These are phyloP conservation scores for Nycticebus coucang DNA, from an alignment of 2,113 vertebrate species.

Conservation along the genomic window DNA sequence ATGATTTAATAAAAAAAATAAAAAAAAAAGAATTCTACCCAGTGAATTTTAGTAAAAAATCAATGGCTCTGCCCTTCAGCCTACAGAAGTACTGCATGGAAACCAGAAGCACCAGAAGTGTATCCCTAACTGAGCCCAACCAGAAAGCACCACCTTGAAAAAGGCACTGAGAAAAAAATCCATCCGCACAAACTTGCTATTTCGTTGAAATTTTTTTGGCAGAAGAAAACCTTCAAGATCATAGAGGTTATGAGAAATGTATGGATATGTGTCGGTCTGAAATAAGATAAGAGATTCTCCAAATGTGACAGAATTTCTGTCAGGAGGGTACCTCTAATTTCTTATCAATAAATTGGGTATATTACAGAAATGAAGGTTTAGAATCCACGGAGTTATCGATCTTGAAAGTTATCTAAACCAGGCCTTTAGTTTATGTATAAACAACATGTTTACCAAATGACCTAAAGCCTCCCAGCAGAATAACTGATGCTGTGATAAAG, in stretches of 20 bases:
- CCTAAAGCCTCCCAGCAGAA: not conserved
- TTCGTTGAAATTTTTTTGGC: not conserved
- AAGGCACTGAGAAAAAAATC: not conserved
- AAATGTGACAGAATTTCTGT: not conserved
- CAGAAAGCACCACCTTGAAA: not conserved
- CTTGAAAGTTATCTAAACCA: not conserved
- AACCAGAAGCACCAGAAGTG: constrained; percentile 2
- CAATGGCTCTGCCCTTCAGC: not conserved
- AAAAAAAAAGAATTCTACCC: too few species aligned
- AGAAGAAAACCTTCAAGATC: constrained; percentile 1
- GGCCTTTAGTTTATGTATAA: not conserved
- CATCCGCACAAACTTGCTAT: not conserved
- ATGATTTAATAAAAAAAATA: too few species aligned
- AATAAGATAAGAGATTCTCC: not conserved
- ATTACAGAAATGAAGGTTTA: not conserved
- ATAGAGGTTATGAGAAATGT: not conserved
- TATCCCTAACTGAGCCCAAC: not conserved
- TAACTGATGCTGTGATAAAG: not conserved
- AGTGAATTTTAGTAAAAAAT: not conserved
- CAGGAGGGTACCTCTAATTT: not conserved
- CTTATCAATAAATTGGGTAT: not conserved
- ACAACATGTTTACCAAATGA: not conserved
- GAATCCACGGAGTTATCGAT: not conserved
- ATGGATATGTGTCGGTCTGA: not conserved
- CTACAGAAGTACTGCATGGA: constrained; percentile 34